These are phyloP conservation scores for Merodon equestris DNA, from an alignment of 2,888 invertebrate genomes.

Conservation along the genomic window DNA sequence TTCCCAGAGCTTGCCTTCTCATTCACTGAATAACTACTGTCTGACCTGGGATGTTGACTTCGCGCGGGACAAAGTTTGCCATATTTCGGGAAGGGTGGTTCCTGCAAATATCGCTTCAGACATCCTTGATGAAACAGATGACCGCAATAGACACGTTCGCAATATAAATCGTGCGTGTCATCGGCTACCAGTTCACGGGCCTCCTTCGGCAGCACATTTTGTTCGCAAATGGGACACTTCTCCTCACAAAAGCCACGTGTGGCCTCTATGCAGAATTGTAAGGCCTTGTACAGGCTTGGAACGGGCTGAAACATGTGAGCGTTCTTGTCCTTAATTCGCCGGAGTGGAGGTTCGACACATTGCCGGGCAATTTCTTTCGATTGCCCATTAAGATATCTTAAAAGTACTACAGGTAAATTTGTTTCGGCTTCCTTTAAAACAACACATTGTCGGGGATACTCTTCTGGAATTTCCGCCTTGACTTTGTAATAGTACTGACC, in stretches of 20 bases:
- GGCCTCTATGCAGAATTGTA: constrained; percentile 82
- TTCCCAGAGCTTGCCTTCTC: constrained; percentile 25
- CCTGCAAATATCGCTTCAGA: constrained; percentile 84
- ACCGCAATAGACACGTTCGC: constrained; percentile 86
- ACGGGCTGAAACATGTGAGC: constrained; percentile 81
- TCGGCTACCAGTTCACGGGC: constrained; percentile 81
- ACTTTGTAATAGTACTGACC: constrained; percentile 82
- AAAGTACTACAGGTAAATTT: constrained; percentile 83
- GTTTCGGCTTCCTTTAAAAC: constrained; percentile 81
- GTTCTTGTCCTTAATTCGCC: constrained; percentile 77
- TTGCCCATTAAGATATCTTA: constrained; percentile 83
- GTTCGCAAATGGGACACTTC: constrained; percentile 83
- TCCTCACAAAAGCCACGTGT: constrained; percentile 83
- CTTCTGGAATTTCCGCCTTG: constrained; percentile 82
- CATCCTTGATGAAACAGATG: constrained; percentile 86
- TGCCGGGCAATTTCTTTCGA: constrained; percentile 84
- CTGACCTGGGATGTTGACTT: constrained; percentile 76
- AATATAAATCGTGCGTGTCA: constrained; percentile 81
- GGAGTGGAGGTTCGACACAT: constrained; percentile 85
- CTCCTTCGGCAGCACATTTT: constrained; percentile 81
- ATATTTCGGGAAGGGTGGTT: constrained; percentile 86
- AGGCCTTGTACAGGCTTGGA: constrained; percentile 82
- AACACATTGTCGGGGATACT: constrained; percentile 81
- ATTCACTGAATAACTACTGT: constrained; percentile 71
- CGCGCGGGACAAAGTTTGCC: constrained; percentile 84